Conservation (phyloP, 1,140 invertebrate species). For the Bombus confusus region DNA sequence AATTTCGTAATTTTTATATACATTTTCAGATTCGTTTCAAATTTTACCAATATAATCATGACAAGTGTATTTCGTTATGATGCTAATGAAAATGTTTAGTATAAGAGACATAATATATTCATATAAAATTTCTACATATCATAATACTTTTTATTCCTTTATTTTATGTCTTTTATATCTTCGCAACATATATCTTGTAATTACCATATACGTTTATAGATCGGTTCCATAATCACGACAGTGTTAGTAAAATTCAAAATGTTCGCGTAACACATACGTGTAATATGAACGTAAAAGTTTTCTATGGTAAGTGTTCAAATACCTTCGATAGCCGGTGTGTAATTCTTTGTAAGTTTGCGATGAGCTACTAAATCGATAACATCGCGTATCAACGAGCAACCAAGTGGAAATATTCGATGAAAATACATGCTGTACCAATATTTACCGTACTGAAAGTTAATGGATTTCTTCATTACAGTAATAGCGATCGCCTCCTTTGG, state of each 20-base stretch:
- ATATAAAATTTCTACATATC: no score
- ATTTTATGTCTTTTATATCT: no score
- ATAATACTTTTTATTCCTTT: no score
- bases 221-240: no score
- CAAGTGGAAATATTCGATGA: conserved; percentile 36
- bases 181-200: no score
- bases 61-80: no score
- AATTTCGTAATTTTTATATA: no score
- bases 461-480: conserved; percentile 67
- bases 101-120: no score
- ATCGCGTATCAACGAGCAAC: neutral
- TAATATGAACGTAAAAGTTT: neutral
- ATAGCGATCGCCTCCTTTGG: conserved; percentile 30
- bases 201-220: no score
- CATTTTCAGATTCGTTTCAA: no score
- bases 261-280: neutral
- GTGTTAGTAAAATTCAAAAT: neutral
- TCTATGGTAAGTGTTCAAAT: neutral
- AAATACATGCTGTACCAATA: conserved; percentile 51
- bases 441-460: conserved; percentile 49
- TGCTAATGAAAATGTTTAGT: no score
- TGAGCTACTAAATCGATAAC: conserved; percentile 1
- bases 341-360: neutral
- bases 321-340: neutral
- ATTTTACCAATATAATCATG: no score